A percentile compares a stretch with the other conserved stretches of the same genome.
phyloP scores from a whole-genome alignment of 2,888 invertebrate genomes.

The Rotaria magnacalcarata region DNA sequence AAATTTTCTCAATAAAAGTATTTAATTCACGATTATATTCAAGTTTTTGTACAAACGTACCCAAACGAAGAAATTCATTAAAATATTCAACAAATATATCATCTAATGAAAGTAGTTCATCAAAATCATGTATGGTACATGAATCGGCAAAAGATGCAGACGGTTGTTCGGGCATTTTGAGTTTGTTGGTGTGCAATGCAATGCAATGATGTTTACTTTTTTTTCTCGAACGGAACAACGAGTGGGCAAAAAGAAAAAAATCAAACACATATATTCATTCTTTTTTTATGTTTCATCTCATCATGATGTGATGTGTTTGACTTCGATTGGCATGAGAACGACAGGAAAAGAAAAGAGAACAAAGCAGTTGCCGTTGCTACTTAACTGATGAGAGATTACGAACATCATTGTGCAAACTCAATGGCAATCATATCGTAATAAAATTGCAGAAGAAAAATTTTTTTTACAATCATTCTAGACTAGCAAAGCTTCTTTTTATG shows the following conservation, averaged over 20 bases:
- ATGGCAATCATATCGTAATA: neutral
- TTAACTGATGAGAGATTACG: neutral
- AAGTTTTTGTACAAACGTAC: neutral
- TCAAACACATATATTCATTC: neutral
- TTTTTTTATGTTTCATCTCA: neutral
- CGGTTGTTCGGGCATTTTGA: neutral
- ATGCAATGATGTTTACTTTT: conserved; percentile 7
- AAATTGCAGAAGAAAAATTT: neutral
- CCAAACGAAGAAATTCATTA: conserved; percentile 54
- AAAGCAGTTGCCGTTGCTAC: neutral
- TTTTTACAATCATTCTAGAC: neutral
- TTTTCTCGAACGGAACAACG: neutral
- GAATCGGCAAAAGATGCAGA: neutral
- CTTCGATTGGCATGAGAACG: conserved; percentile 26
- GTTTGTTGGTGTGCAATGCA: neutral
- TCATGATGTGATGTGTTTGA: conserved; percentile 3
- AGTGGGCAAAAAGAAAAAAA: neutral
- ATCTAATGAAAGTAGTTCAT: conserved; percentile 58
- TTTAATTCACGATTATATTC: conserved; percentile 21
- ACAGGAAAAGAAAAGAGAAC: neutral
- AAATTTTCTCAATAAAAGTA: neutral
- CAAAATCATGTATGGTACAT: conserved; percentile 55
- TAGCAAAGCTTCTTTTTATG: neutral
- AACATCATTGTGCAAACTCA: neutral
- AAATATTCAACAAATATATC: conserved; percentile 59